Percentiles rank a stretch among this genome's conserved stretches.
Conservation (phyloP, 2,888 invertebrate species). For the Seladonia tumulorum region DNA sequence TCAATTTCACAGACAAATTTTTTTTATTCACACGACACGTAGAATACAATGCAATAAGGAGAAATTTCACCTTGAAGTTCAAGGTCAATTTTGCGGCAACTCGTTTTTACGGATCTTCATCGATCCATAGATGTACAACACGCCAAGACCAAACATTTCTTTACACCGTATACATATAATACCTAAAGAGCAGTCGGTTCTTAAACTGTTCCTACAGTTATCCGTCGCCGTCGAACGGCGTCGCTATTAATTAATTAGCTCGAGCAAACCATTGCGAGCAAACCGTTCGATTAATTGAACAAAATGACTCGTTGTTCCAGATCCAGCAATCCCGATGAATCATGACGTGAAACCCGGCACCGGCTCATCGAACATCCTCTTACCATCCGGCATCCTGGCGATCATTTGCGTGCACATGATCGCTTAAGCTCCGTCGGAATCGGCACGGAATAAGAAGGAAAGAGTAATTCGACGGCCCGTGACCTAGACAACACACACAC, state of each 20-base stretch:
- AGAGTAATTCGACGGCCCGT: slow-evolving; percentile 58
- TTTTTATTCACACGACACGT: too few relatives aligned
- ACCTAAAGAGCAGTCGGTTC: neutral
- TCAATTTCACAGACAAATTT: too few relatives aligned
- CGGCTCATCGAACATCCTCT: slow-evolving; percentile 61
- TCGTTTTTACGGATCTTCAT: too few relatives aligned
- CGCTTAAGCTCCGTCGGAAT: slow-evolving; percentile 66
- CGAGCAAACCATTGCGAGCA: neutral
- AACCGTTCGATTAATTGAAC: slow-evolving; percentile 1
- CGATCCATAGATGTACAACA: too few relatives aligned
- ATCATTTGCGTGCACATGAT: slow-evolving; percentile 63
- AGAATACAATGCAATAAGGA: too few relatives aligned
- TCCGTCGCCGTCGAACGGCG: neutral
- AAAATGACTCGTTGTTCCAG: slow-evolving; percentile 57
- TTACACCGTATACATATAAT: too few relatives aligned
- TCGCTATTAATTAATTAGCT: neutral
- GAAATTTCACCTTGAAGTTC: too few relatives aligned
- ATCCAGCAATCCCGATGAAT: slow-evolving; percentile 63
- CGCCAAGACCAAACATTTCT: too few relatives aligned
- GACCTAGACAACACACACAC: slow-evolving; percentile 54
- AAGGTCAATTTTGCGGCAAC: too few relatives aligned
- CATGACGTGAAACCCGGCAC: slow-evolving; percentile 42
- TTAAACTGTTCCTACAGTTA: neutral
- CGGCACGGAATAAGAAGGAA: slow-evolving; percentile 26
- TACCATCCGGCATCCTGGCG: slow-evolving; percentile 48